These are phyloP conservation scores for Emydura subglobosa DNA, from an alignment of 2,113 vertebrate species.

Conservation along the genomic window DNA sequence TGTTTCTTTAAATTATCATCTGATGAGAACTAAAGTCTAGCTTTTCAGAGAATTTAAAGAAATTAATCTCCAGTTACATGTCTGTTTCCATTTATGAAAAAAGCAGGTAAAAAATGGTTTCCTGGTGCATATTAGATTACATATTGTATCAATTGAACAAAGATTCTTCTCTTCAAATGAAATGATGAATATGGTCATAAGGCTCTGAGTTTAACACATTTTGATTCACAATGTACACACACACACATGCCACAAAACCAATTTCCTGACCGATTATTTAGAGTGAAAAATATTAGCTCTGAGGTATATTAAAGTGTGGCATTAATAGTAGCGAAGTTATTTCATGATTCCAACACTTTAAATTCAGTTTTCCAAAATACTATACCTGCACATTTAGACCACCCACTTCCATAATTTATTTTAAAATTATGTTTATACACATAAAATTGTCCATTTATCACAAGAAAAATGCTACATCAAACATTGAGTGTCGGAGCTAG, in stretches of 20 bases:
- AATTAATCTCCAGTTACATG: slow-evolving; percentile 20
- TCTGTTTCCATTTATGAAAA: background rate
- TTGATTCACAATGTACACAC: background rate
- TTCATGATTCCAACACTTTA: slow-evolving; percentile 43
- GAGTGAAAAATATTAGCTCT: slow-evolving; percentile 66
- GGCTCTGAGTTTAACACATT: slow-evolving; percentile 32
- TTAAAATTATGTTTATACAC: slow-evolving; percentile 54
- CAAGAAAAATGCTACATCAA: background rate
- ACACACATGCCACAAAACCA: background rate
- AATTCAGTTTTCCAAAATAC: slow-evolving; percentile 47
- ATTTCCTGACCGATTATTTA: slow-evolving; percentile 66
- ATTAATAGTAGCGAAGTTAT: slow-evolving; percentile 33
- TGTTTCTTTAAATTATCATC: slow-evolving; percentile 5
- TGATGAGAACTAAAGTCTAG: slow-evolving; percentile 37
- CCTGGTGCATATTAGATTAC: background rate
- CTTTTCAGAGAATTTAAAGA: slow-evolving; percentile 12
- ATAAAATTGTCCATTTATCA: slow-evolving; percentile 40
- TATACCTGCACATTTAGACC: slow-evolving; percentile 41
- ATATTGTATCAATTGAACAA: slow-evolving; percentile 11
- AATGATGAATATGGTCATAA: slow-evolving; percentile 35
- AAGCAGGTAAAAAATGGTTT: slow-evolving; percentile 32
- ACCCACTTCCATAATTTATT: slow-evolving; percentile 33
- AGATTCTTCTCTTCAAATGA: slow-evolving; percentile 39
- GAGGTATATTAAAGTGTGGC: slow-evolving; percentile 43
- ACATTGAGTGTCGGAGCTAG: background rate